Conservation (phyloP, 2,888 invertebrate species). For the Caenorhabditis plicata region DNA sequence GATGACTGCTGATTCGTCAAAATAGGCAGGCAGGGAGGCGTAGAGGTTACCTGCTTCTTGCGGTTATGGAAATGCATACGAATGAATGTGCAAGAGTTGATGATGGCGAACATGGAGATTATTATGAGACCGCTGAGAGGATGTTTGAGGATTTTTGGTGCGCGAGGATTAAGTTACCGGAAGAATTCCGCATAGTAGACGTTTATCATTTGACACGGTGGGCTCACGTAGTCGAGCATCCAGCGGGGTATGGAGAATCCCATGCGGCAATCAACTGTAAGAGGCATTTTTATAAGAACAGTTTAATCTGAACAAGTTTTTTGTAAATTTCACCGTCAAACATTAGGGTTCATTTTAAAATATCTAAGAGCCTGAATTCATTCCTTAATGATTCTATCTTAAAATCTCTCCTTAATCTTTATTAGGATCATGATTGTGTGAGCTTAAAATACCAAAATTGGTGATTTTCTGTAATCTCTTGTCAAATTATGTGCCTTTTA, state of each 20-base stretch:
- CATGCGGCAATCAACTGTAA: conserved; percentile 42
- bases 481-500: too few species aligned
- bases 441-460: too few species aligned
- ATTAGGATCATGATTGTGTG: too few species aligned
- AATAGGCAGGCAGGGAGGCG: too few species aligned
- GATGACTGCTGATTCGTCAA: too few species aligned
- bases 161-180: too few species aligned
- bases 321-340: too few species aligned
- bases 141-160: not conserved
- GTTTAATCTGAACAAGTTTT: too few species aligned
- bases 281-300: not conserved
- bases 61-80: conserved; percentile 45
- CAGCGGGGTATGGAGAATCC: conserved; percentile 40
- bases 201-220: conserved; percentile 31
- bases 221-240: conserved; percentile 44
- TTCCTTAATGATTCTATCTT: not conserved
- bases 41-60: conserved; percentile 31
- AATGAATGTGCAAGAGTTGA: conserved; percentile 37
- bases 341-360: too few species aligned
- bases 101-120: conserved; percentile 38
- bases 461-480: too few species aligned
- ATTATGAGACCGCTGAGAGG: conserved; percentile 31
- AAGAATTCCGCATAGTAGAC: conserved; percentile 45
- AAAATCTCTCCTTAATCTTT: not conserved
- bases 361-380: too few species aligned